phyloP scores from a whole-genome alignment of 2,113 vertebrate species.

The Lates calcarifer region DNA sequence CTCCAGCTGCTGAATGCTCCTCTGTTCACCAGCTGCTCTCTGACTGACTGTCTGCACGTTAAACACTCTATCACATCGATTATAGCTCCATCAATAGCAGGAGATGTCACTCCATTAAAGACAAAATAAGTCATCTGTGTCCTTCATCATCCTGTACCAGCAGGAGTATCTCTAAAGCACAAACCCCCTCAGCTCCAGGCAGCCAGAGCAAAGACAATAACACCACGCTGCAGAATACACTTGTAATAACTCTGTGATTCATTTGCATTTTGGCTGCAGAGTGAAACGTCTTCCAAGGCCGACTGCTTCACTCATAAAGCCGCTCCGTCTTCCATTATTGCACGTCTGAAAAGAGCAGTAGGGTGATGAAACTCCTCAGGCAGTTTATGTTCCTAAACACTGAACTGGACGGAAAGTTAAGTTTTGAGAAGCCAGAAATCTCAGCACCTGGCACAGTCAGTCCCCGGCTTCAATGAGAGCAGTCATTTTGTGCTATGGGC shows the following conservation, averaged over 20 bases:
- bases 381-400: slow-evolving; percentile 17
- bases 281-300: neutral
- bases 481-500: neutral
- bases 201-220: slow-evolving; percentile 5
- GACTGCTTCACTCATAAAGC: slow-evolving; percentile 2
- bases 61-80: no score
- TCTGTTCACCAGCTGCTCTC: no score
- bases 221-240: neutral
- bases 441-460: neutral
- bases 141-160: neutral
- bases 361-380: slow-evolving; percentile 6
- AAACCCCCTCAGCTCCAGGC: neutral
- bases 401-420: neutral
- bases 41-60: no score
- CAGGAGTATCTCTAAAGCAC: neutral
- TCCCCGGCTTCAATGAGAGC: neutral
- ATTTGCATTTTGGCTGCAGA: slow-evolving; percentile 25
- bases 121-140: neutral
- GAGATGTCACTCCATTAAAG: neutral
- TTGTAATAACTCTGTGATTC: neutral
- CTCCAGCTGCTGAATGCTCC: no score
- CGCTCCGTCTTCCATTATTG: neutral
- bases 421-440: slow-evolving; percentile 1
- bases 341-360: neutral
- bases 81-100: no score